Conservation (phyloP, 2,113 vertebrate species). For the Misgurnus mizolepis region DNA sequence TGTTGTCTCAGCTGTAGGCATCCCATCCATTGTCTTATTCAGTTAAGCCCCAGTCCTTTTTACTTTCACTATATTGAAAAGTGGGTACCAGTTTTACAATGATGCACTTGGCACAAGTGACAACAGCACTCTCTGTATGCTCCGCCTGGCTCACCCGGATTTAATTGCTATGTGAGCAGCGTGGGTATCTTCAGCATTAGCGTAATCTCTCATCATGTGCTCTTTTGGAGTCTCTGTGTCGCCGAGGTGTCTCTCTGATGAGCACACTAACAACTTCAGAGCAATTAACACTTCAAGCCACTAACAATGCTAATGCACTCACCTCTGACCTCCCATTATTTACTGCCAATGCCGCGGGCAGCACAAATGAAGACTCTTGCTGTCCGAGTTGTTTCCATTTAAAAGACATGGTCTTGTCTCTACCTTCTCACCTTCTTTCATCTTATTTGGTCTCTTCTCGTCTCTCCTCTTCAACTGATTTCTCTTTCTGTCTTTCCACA, state of each 20-base stretch:
- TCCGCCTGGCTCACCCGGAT: background rate
- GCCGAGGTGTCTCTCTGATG: conserved; percentile 15
- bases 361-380: background rate
- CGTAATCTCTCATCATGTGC: conserved; percentile 5
- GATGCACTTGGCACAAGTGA: background rate
- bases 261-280: background rate
- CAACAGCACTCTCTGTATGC: background rate
- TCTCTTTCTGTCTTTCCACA: background rate
- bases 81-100: too few relatives aligned
- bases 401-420: background rate
- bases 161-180: conserved; percentile 36
- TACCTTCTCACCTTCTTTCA: background rate
- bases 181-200: conserved; percentile 8
- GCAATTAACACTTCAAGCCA: conserved; percentile 40
- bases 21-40: too few relatives aligned
- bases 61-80: too few relatives aligned
- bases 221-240: background rate
- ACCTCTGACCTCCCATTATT: conserved; percentile 46
- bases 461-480: background rate
- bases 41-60: too few relatives aligned
- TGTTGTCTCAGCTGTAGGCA: too few relatives aligned
- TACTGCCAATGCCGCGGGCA: too few relatives aligned
- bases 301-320: conserved; percentile 34
- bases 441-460: background rate
- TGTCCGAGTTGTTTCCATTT: background rate